phyloP scores from a whole-genome alignment of 2,113 vertebrate genomes.

The Cyphomyrus plagiostoma region DNA sequence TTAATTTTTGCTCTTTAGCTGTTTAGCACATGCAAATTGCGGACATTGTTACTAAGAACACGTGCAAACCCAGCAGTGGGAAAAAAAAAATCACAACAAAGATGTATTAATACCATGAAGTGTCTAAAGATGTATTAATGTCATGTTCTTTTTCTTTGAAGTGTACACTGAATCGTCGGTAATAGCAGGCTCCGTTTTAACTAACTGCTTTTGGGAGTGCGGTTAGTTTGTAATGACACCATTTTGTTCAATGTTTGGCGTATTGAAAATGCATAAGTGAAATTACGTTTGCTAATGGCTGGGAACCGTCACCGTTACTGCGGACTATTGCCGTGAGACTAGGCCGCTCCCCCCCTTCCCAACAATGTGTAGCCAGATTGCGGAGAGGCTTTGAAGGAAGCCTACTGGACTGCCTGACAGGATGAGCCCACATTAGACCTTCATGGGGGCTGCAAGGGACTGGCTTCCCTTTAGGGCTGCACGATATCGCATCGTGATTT shows the following conservation, averaged over 20 bases:
- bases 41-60: neutral
- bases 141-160: neutral
- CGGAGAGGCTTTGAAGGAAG: neutral
- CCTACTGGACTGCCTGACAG: neutral
- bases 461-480: neutral
- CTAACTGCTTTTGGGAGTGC: neutral
- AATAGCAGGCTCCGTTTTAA: neutral
- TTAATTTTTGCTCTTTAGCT: neutral
- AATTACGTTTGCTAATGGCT: neutral
- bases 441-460: neutral
- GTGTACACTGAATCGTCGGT: neutral
- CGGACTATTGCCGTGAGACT: neutral
- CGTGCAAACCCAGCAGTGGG: neutral
- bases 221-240: constrained; percentile 17
- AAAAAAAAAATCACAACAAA: neutral
- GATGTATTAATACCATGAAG: neutral
- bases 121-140: neutral
- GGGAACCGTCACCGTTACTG: neutral
- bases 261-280: neutral
- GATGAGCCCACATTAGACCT: neutral
- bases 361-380: neutral
- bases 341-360: neutral
- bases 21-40: neutral
- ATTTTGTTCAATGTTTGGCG: neutral
- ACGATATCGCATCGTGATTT: neutral